Conservation (phyloP, 2,888 invertebrate genomes). For the Parapristionchus giblindavisi region DNA sequence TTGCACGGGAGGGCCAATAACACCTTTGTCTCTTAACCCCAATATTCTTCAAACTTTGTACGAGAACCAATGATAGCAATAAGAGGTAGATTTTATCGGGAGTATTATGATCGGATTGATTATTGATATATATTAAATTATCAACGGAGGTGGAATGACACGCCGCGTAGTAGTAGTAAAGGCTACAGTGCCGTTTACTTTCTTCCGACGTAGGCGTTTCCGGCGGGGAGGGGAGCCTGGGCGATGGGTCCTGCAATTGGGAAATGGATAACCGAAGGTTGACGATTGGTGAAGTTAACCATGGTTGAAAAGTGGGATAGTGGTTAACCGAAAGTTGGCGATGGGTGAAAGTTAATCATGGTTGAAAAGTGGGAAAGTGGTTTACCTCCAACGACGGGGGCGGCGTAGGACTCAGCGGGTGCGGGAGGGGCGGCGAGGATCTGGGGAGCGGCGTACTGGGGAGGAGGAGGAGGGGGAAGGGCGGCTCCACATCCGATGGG, state of each 20-base stretch:
- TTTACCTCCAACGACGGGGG: not conserved
- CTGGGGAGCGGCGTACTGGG: conserved; percentile 23
- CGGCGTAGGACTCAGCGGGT: not conserved
- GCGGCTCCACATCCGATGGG: conserved; percentile 31
- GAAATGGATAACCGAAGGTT: too few relatives aligned
- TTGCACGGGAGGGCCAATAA: too few relatives aligned
- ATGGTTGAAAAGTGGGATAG: too few relatives aligned
- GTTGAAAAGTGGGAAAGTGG: too few relatives aligned
- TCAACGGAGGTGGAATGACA: not conserved
- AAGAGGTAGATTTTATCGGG: too few relatives aligned
- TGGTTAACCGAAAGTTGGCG: too few relatives aligned
- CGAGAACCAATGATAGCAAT: too few relatives aligned
- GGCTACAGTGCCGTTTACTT: conserved; percentile 9
- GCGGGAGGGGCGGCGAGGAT: conserved; percentile 2
- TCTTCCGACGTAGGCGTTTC: conserved; percentile 29
- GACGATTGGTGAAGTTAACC: too few relatives aligned
- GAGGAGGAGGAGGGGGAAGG: conserved; percentile 30
- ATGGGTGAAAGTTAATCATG: too few relatives aligned
- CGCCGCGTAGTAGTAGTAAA: conserved; percentile 14
- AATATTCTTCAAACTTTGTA: too few relatives aligned
- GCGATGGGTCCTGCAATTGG: not conserved
- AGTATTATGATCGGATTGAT: too few relatives aligned
- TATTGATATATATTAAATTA: conserved; percentile 35
- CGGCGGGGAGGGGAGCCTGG: conserved; percentile 25
- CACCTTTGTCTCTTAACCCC: too few relatives aligned